Evolutionary conservation across 2,888 invertebrate species (phyloP), one percentile per base, ranked within the genome.

Genomic region (Dendrolimus houi): DNA sequence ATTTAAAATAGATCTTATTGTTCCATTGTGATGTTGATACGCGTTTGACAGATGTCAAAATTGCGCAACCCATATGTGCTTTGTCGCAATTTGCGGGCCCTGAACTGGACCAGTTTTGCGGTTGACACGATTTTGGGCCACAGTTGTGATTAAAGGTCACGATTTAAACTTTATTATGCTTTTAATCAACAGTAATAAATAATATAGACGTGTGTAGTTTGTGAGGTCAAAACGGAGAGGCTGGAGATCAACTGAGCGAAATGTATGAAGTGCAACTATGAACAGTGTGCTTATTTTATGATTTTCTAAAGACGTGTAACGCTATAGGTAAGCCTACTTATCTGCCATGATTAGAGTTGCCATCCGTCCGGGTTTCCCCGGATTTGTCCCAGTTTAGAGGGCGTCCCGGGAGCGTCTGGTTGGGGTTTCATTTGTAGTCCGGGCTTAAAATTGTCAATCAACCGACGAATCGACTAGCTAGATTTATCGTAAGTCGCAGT

Each of bases 1-100:
- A 57, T 63, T 60, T 62, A 10, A 47, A 47, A 57, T 60, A 63
- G 72, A 68, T 72, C 68, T 65, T 66, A 81, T 83, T 84, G 83
- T 82, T 70, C 79, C 66, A 84, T 87, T 87, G 87, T 87, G 69
- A 85, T 87, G 85, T 69, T 85, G 85, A 87, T 87, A 70, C 74
- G 57, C 76, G 79, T 85, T 83, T 84, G 86, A 83, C 84, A 83
- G 81, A 79, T 79, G 77, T 78, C 77, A 67, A 64, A 62, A 66
- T 84, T 83, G 77, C 75, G 77, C 78, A 81, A 81, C 66, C 64
- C 58, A 62, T 66, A 54, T 58, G 53, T 55, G 66, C 60, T 57
- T 69, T 71, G 69, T 70, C 71, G 77, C 71, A 68, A 73, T 59
- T 56, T 55, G 56, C 57, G 62, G 66, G 9, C 59, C 72, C 58